Evolutionary conservation across 2,113 vertebrate species (phyloP).

Genomic region (Neogale vison): DNA sequence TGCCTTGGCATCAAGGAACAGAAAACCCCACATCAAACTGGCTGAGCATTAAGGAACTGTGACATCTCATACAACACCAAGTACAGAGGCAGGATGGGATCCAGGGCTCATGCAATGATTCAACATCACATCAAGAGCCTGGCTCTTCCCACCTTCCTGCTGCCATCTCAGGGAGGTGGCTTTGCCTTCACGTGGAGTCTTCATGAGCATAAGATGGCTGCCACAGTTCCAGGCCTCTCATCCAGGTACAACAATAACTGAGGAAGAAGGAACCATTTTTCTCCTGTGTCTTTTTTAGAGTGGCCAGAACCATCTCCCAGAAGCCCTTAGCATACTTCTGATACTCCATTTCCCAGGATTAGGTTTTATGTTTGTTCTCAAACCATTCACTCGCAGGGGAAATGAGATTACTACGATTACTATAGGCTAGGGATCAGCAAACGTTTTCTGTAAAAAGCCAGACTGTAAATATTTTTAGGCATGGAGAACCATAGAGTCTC

Average conservation of each 20-base stretch:
- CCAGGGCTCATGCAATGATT: background rate
- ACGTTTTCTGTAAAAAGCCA: conserved; percentile 15
- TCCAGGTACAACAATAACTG: background rate
- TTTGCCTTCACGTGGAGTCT: background rate
- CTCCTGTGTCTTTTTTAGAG: background rate
- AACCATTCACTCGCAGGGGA: conserved; percentile 50
- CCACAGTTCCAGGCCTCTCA: background rate
- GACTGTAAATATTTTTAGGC: conserved; percentile 5
- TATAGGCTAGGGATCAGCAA: conserved; percentile 6
- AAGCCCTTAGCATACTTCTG: conserved; percentile 17
- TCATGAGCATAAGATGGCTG: background rate
- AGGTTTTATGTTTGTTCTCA: conserved; percentile 62
- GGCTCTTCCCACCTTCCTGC: background rate
- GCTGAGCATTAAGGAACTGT: background rate
- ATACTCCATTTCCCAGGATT: conserved; percentile 66
- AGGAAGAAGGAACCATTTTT: background rate
- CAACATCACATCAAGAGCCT: background rate
- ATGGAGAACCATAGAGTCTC: background rate
- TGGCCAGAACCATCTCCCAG: conserved; percentile 10
- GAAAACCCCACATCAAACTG: background rate
- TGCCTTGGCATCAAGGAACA: background rate
- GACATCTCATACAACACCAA: background rate
- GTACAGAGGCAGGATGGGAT: background rate
- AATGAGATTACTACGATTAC: conserved; percentile 70
- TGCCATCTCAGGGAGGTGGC: background rate